phyloP scores from a whole-genome alignment of 2,113 vertebrate genomes.

The Actinemys pallida region DNA sequence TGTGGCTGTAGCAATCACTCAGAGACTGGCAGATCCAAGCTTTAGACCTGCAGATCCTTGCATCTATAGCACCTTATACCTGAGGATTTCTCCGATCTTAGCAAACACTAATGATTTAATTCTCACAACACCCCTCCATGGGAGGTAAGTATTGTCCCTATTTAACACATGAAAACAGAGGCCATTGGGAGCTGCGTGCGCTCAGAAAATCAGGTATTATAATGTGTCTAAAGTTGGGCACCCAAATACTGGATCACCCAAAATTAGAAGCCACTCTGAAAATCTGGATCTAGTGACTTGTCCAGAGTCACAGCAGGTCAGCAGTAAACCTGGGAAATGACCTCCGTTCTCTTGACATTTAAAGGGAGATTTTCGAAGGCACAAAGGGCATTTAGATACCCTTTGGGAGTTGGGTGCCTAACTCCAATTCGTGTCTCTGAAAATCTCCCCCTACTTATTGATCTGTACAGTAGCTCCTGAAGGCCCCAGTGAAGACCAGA shows the following conservation, averaged over 20 bases:
- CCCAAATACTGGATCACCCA: fast-evolving
- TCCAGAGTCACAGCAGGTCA: fast-evolving
- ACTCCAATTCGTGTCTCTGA: background rate
- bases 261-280: background rate
- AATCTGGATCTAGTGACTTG: background rate
- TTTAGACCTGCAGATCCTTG: no score
- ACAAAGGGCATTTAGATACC: background rate
- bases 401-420: background rate
- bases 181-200: background rate
- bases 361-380: fast-evolving
- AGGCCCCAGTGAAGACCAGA: background rate
- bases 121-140: fast-evolving
- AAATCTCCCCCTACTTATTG: background rate
- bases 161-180: background rate
- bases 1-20: no score
- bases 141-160: background rate
- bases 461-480: background rate
- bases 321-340: background rate
- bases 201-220: background rate
- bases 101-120: fast-evolving
- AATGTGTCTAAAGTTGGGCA: background rate
- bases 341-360: fast-evolving
- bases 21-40: no score
- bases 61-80: no score
- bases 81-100: background rate